Conservation (phyloP, 2,797 vertebrate genomes). For the Mycteria americana region DNA sequence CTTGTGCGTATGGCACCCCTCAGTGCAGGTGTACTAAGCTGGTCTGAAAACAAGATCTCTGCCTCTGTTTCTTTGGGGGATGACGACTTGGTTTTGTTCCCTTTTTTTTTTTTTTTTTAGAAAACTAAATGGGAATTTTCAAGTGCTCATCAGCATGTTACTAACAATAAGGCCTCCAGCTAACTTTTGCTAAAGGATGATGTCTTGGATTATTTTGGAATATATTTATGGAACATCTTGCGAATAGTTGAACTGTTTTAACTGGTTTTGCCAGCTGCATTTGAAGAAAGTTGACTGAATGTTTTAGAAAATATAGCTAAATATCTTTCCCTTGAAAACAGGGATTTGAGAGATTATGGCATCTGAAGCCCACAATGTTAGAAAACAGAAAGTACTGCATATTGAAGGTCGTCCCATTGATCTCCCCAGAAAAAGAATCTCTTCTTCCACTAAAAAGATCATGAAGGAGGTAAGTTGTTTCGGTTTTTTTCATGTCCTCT, state of each 20-base stretch:
- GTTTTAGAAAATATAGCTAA: background rate
- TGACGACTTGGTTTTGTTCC: background rate
- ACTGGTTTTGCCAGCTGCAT: background rate
- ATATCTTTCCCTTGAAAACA: slow-evolving; percentile 49
- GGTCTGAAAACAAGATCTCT: background rate
- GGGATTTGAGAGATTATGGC: slow-evolving; percentile 82
- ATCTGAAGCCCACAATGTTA: slow-evolving; percentile 82
- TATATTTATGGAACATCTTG: background rate
- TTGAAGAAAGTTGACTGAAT: background rate
- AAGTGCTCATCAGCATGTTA: background rate
- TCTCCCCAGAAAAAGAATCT: slow-evolving; percentile 76
- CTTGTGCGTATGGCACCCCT: background rate
- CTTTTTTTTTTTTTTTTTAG: background rate
- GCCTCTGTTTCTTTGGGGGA: background rate
- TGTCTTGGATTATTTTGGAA: background rate
- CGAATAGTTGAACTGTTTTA: background rate
- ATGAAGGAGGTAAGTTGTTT: slow-evolving; percentile 81
- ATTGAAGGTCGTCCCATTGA: slow-evolving; percentile 72
- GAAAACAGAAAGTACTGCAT: slow-evolving; percentile 72
- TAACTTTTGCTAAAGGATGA: background rate
- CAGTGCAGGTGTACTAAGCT: background rate
- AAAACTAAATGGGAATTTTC: background rate
- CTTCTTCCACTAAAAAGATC: slow-evolving; percentile 79
- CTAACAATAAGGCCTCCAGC: background rate
- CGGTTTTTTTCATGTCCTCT: background rate